A percentile compares a stretch with the other conserved stretches of the same genome.
These are phyloP conservation scores for Neotoma lepida DNA, from an alignment of 2,113 vertebrate species.

Conservation along the genomic window DNA sequence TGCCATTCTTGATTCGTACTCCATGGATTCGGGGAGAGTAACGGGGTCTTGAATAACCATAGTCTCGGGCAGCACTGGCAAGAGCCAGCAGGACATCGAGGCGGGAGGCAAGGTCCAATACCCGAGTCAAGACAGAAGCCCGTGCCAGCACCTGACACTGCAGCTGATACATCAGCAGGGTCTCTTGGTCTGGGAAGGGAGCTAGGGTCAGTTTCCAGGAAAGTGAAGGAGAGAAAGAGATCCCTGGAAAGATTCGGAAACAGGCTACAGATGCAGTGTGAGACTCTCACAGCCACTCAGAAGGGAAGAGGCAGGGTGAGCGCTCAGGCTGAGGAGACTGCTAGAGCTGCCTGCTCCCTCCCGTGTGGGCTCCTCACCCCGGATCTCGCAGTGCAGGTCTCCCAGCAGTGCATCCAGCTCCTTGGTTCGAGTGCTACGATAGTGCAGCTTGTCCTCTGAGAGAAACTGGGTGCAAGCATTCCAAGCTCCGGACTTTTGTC, in stretches of 20 bases:
- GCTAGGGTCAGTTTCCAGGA: not conserved
- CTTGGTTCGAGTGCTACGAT: constrained; percentile 93
- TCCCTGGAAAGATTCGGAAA: not conserved
- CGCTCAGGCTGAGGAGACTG: not conserved
- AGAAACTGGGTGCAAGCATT: constrained; percentile 87
- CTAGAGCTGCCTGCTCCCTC: not conserved
- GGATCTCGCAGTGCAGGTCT: constrained; percentile 95
- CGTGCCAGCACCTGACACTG: constrained; percentile 91
- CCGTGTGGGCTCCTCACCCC: constrained; percentile 72
- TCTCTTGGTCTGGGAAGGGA: constrained; percentile 90
- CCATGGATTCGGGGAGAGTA: constrained; percentile 73
- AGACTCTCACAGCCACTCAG: not conserved
- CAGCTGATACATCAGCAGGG: constrained; percentile 93
- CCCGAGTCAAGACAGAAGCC: constrained; percentile 88
- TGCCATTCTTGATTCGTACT: constrained; percentile 86
- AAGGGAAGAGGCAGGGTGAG: not conserved
- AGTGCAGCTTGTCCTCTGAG: constrained; percentile 94
- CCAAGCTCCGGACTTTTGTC: not conserved
- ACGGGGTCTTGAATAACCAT: constrained; percentile 90
- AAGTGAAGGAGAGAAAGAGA: not conserved
- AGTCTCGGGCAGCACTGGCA: constrained; percentile 92
- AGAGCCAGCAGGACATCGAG: constrained; percentile 95
- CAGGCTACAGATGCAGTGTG: not conserved
- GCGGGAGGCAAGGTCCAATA: constrained; percentile 92
- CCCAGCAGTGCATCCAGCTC: constrained; percentile 94